Evolutionary conservation across 2,888 invertebrate genomes (phyloP).

Genomic region (Conus canariensis): DNA sequence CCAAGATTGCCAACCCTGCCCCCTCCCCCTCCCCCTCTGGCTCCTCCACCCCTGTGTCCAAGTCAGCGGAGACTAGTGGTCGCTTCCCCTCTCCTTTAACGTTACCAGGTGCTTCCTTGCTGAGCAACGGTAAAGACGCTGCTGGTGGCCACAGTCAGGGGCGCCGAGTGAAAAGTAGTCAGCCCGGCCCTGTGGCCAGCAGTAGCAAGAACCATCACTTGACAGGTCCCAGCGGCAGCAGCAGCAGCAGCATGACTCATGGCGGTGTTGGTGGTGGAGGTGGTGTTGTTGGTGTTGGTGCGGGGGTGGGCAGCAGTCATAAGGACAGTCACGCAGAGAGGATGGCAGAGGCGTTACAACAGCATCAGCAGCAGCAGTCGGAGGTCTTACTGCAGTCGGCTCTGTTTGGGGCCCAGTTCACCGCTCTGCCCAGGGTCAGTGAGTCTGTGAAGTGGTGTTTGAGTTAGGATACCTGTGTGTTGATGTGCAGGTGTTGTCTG

Average conservation of each 20-base stretch:
- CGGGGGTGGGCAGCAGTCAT: not conserved
- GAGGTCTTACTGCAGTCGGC: constrained; percentile 47
- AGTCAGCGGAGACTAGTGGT: not conserved
- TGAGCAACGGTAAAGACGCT: constrained; percentile 23
- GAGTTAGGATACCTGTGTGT: not conserved
- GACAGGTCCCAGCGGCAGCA: not conserved
- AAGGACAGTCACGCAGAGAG: not conserved
- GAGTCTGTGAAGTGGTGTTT: not conserved
- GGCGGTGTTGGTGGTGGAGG: constrained; percentile 17
- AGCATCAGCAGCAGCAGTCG: constrained; percentile 14
- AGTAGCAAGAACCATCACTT: not conserved
- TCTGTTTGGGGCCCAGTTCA: constrained; percentile 53
- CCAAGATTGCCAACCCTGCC: not conserved
- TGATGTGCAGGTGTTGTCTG: not conserved
- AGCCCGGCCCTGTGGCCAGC: not conserved
- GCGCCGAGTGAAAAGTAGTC: not conserved
- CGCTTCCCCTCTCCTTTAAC: not conserved
- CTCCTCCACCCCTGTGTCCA: not conserved
- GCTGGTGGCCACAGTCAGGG: not conserved
- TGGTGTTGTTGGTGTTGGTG: constrained; percentile 20
- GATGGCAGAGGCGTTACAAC: constrained; percentile 29
- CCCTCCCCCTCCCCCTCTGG: not conserved
- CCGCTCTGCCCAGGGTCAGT: constrained; percentile 52
- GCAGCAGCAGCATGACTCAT: not conserved
- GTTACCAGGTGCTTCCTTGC: not conserved